Base-by-base conservation (phyloP, 2,113 vertebrate species). In the Tenrec ecaudatus region DNA sequence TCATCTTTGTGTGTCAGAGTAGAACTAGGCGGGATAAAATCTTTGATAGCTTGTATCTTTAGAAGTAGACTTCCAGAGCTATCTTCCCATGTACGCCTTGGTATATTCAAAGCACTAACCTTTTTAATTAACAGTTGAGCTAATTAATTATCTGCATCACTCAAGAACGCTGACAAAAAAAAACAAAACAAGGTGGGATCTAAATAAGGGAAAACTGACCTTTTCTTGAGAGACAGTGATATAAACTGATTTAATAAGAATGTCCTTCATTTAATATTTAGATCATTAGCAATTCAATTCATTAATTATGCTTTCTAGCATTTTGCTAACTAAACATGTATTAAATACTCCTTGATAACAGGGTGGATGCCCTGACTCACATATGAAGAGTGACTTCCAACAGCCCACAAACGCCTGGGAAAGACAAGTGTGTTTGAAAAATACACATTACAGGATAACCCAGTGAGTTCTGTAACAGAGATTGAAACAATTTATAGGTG, bases 341-440 rank as follows among this genome's bases (percentile, higher is more conserved):
- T 4, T 33, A 25, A 89, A 47, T 0, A 53, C 47, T 53, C 9
- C 47, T 53, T 53, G 6, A 53, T 53, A 53, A 53, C 47, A 53
- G 47, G 47, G 47, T 53, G 47, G 40, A 53, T 53, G 47, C 12
- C 47, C 47, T 57, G 40, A 69, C 60, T 64, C 86, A 77, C 66
- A 73, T 20, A 83, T 23, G 6, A 20, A 47, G 31, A 76, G 43
- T 91, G 23, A 33, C 60, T 31, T 66, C 40, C 47, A 69, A 79
- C 1, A 69, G 16, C 36, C 93, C 25, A 88, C 29, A 69, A 14
- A 75, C 29, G 22, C 3, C 69, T 15, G 77, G 47, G 29, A 36
- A 92, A 80, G 27, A 64, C 29, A 93, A 60, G 62, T 9, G 6
- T 76, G 19, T 36, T 38, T 80, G 47, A 92, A 90, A 80, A 69